These are phyloP conservation scores for Cyclura pinguis DNA, from an alignment of 2,797 vertebrate genomes.

Conservation along the genomic window DNA sequence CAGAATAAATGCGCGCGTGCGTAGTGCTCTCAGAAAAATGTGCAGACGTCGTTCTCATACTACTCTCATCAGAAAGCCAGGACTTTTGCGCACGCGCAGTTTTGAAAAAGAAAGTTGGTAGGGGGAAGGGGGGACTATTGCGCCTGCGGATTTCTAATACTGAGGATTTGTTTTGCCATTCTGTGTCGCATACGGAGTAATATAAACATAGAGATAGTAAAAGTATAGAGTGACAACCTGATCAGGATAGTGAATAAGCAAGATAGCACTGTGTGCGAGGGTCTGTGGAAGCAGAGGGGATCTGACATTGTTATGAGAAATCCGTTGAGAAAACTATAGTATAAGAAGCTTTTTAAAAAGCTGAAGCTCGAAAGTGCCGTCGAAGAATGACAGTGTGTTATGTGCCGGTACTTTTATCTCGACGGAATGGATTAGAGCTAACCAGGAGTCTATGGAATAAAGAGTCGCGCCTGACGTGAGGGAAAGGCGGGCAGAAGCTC, in stretches of 20 bases:
- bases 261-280: background rate
- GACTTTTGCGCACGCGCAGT: background rate
- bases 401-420: too few species aligned
- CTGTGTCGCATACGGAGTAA: background rate
- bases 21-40: accelerated
- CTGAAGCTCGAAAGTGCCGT: background rate
- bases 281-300: too few species aligned
- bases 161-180: background rate
- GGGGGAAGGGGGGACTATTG: too few species aligned
- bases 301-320: background rate
- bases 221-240: background rate
- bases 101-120: background rate
- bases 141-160: background rate
- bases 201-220: background rate
- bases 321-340: background rate
- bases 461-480: background rate
- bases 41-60: background rate
- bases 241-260: background rate
- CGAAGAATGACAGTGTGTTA: too few species aligned
- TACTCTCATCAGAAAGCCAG: accelerated
- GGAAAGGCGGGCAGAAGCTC: background rate
- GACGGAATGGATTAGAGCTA: too few species aligned
- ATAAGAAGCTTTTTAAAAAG: background rate
- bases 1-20: background rate
- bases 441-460: background rate